phyloP scores from a whole-genome alignment of 2,113 vertebrate species.

The Poicephalus meyeri region DNA sequence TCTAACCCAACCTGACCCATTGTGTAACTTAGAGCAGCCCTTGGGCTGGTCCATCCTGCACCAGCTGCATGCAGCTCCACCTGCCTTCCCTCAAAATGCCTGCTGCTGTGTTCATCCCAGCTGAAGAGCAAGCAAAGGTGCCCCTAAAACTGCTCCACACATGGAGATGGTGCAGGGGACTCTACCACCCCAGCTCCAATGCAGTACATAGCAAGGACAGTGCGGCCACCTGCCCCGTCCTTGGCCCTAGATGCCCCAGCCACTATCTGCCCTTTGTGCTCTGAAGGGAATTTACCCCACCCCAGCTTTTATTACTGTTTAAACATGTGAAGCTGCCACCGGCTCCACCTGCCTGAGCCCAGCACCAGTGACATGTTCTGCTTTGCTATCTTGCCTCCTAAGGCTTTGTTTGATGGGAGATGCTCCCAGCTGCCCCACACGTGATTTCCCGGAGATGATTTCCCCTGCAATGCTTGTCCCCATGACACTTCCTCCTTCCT shows the following conservation, averaged over 20 bases:
- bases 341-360: background rate
- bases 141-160: background rate
- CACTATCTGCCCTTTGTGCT: background rate
- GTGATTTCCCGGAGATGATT: rapidly evolving
- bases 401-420: background rate
- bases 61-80: background rate
- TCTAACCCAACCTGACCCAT: background rate
- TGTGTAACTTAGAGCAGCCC: background rate
- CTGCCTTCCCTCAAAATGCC: background rate
- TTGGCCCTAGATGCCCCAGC: background rate
- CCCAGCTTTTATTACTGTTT: background rate
- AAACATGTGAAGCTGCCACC: background rate
- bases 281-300: background rate
- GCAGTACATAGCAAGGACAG: background rate
- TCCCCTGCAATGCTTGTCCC: background rate
- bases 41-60: background rate
- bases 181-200: background rate
- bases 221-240: rapidly evolving
- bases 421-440: background rate
- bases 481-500: background rate
- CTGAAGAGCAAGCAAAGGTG: background rate
- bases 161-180: background rate
- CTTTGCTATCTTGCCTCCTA: background rate
- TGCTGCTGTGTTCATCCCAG: background rate
- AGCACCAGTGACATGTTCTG: background rate